Evolutionary conservation across 2,113 vertebrate genomes (phyloP).

Genomic region (Indicator indicator): DNA sequence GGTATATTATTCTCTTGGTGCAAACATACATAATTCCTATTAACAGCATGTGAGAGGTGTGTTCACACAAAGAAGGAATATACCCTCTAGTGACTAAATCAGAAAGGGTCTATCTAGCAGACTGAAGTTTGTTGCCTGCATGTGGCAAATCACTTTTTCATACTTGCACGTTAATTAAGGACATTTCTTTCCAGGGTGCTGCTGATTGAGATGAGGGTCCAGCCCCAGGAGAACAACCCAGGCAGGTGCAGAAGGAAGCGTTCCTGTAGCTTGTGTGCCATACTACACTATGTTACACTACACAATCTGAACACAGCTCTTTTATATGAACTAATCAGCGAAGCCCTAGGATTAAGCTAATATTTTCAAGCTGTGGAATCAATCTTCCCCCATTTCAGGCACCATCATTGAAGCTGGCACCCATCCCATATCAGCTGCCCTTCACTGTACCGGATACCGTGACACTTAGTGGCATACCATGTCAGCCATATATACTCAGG

Average conservation of each 20-base stretch:
- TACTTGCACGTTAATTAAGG: background rate
- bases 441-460: background rate
- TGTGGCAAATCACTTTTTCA: slow-evolving; percentile 35
- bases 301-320: background rate
- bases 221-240: slow-evolving; percentile 6
- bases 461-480: accelerated
- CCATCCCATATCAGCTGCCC: background rate
- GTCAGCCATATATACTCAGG: accelerated
- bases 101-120: background rate
- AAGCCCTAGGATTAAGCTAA: background rate
- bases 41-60: background rate
- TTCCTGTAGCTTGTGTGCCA: background rate
- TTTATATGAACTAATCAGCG: background rate
- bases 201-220: background rate
- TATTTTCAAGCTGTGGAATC: background rate
- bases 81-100: background rate
- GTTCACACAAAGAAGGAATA: background rate
- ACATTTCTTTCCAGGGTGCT: slow-evolving; percentile 35
- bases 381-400: background rate
- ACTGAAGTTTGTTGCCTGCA: background rate
- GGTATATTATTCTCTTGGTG: background rate
- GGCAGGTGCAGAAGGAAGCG: background rate
- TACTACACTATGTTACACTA: background rate
- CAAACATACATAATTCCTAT: background rate
- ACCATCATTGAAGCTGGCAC: background rate